Evolutionary conservation across 2,888 invertebrate species (phyloP).

Genomic region (Catocala sponsa): DNA sequence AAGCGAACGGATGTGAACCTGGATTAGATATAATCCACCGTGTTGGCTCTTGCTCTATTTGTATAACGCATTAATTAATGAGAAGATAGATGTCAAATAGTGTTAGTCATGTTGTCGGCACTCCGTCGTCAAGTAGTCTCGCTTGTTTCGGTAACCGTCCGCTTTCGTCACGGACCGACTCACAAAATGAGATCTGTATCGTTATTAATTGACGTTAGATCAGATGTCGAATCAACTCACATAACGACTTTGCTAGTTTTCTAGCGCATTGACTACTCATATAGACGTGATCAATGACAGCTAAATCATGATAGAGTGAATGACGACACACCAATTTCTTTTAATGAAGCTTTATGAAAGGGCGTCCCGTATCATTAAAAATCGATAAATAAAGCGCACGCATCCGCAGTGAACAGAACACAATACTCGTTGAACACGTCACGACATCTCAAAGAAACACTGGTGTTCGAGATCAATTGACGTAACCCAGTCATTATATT

Average conservation of each 20-base stretch:
- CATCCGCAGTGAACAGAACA: conserved; percentile 57
- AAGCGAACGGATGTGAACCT: conserved; percentile 24
- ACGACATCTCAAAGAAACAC: conserved; percentile 61
- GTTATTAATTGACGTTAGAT: conserved; percentile 73
- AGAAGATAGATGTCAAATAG: conserved; percentile 28
- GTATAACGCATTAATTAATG: conserved; percentile 25
- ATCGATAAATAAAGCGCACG: conserved; percentile 68
- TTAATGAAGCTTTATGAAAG: conserved; percentile 73
- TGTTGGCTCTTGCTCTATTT: conserved; percentile 19
- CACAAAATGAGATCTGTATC: conserved; percentile 62
- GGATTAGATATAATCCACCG: conserved; percentile 21
- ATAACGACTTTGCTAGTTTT: conserved; percentile 46
- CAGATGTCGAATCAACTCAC: conserved; percentile 53
- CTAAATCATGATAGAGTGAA: conserved; percentile 71
- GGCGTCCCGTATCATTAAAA: conserved; percentile 69
- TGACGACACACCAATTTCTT: conserved; percentile 69
- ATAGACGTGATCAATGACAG: conserved; percentile 66
- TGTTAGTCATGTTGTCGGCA: conserved; percentile 43
- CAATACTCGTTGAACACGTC: conserved; percentile 66
- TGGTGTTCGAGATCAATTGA: conserved; percentile 66
- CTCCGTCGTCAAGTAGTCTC: conserved; percentile 55
- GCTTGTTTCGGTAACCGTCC: conserved; percentile 64
- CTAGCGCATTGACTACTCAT: conserved; percentile 35
- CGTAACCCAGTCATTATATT: conserved; percentile 61
- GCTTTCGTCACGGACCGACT: conserved; percentile 68